phyloP scores from a whole-genome alignment of 1,140 invertebrate species.

The Ephestia elutella region DNA sequence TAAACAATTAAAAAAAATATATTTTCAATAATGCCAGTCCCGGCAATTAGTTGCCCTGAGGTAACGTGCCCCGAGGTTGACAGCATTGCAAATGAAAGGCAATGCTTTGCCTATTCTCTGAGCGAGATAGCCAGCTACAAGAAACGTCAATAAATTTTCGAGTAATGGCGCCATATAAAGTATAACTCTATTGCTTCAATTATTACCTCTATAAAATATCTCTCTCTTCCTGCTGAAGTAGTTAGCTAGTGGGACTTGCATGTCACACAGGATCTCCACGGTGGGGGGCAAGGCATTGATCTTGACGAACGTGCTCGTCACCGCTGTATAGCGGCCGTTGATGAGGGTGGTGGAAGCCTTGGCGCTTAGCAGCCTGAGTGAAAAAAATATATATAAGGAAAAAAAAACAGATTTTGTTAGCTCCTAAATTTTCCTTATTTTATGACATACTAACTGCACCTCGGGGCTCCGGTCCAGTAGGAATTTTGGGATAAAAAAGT shows the following conservation, averaged over 20 bases:
- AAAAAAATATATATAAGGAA: slow-evolving; percentile 7
- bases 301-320: slow-evolving; percentile 48
- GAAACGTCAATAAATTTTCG: too few species aligned
- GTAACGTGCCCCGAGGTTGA: too few species aligned
- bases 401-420: slow-evolving; percentile 8
- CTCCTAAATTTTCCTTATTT: neutral
- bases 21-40: too few species aligned
- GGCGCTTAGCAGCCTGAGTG: slow-evolving; percentile 45
- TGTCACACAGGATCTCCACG: slow-evolving; percentile 56
- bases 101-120: too few species aligned
- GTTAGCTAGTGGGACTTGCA: slow-evolving; percentile 62
- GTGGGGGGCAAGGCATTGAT: slow-evolving; percentile 50
- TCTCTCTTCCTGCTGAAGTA: slow-evolving; percentile 60
- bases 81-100: too few species aligned
- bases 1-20: too few species aligned
- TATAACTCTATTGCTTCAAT: too few species aligned
- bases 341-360: slow-evolving; percentile 48
- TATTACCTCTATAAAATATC: slow-evolving; percentile 63
- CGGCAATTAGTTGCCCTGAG: too few species aligned
- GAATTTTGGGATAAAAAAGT: too few species aligned
- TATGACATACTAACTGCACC: neutral
- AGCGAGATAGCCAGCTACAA: too few species aligned
- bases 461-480: too few species aligned
- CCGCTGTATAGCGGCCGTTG: slow-evolving; percentile 46
- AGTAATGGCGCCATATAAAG: too few species aligned